Base-by-base conservation (phyloP, 2,113 vertebrate genomes). In the Aegypius monachus region DNA sequence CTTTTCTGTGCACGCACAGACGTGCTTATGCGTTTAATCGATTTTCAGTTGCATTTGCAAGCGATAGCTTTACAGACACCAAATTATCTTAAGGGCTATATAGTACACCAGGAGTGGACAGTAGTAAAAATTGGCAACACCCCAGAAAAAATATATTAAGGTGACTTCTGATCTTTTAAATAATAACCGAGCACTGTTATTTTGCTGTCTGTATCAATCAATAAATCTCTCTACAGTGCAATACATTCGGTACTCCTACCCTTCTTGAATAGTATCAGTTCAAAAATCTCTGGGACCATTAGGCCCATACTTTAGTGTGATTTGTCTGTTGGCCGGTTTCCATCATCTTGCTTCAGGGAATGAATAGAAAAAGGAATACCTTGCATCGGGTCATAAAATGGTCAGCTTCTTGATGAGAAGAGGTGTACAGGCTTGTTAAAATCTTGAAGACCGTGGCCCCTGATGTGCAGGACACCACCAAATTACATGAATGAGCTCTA, bases 141-240 rank as follows among this genome's bases (percentile, higher is more conserved):
- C 36, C 75, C 74, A 81, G 66, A 68, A 90, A 87, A 90, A 48
- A 75, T 34, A 38, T 8, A 61, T n/a, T 71, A 73, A 90, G 63
- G 86, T 86, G 84, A 79, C 78, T 92, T 96, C 85, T 62, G 66
- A 25, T 94, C 84, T 90, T 72, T 82, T 43, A 58, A 94, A 70
- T 89, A 89, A 89, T 93, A 85, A 79, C 50, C 0, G 2, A 84
- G 56, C 52, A 16, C 42, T 31, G 40, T n/a, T 82, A 16, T 77
- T 96, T 86, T 80, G 87, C 55, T 77, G 3, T 38, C 66, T n/a
- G 1, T 58, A 70, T 66, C 70, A 52, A 85, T 77, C 47, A 80
- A 65, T 62, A 36, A 72, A 77, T 87, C 45, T 85, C 53, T 82
- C 70, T 78, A 50, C 6, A 9, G 40, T 9, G 34, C 40, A 81